Base-by-base conservation (phyloP, 2,113 vertebrate species). In the Grammomys dolichurus region DNA sequence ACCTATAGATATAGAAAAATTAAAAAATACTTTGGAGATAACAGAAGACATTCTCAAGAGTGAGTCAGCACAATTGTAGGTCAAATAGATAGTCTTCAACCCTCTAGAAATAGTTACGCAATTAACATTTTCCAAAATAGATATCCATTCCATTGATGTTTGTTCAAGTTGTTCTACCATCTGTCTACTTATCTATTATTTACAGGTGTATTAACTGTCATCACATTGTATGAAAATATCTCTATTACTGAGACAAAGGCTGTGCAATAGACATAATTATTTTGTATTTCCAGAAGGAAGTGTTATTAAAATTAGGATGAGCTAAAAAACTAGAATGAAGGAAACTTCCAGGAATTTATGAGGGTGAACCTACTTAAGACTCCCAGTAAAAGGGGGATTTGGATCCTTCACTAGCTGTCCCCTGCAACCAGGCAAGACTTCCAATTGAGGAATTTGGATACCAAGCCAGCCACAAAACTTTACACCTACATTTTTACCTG, bases 151-250 rank as follows among this genome's bases (percentile, higher is more conserved):
- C 19, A 58, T 87, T 95, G 5, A 58, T 97, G 46, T 94, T 95
- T 95, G 5, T 94, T 82, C 89, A 97, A 72, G 91, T 78, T 85
- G 31, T 97, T 97, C 95, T 97, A 69, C 54, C 70, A 17, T 92
- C 31, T 95, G 90, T 58, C n/a, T 94, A 80, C 40, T 77, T 88
- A 85, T 94, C 60, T 40, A 67, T 77, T 96, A 88, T 96, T 96
- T 97, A 96, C 1, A 90, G 1, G 3, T 69, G 51, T 72, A 54
- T 73, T 73, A 95, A 63, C 1, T 22, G n/a, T 60, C 31, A 7
- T 80, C 28, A 81, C n/a, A 60, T 7, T 5, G 26, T 73, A 72
- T 69, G 36, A 82, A 94, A 77, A 43, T 92, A 85, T 77, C 13
- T 89, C 31, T 65, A 58, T 76, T 84, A 51, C 43, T 90, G 46